phyloP scores from a whole-genome alignment of 1,140 invertebrate species.

The Drosophila simulans region DNA sequence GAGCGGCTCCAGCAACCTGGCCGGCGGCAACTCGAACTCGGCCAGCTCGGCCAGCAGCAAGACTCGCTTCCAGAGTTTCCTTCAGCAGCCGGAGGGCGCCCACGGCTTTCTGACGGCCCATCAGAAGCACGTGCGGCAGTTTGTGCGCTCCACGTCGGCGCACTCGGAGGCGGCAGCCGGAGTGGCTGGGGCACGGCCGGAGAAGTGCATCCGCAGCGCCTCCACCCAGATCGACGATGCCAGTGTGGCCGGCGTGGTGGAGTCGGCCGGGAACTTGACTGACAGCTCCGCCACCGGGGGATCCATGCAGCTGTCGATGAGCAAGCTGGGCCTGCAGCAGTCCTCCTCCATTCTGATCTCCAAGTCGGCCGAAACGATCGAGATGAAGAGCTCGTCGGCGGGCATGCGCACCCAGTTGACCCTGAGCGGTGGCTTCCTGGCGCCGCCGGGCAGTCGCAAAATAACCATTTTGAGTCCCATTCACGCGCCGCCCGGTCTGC shows the following conservation, averaged over 20 bases:
- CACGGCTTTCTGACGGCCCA: conserved; percentile 78
- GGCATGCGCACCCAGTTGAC: conserved; percentile 82
- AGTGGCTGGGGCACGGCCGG: conserved; percentile 49
- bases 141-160: conserved; percentile 83
- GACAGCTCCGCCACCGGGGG: conserved; percentile 31
- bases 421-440: conserved; percentile 78
- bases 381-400: conserved; percentile 74
- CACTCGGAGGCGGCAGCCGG: conserved; percentile 80
- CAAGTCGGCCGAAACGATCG: conserved; percentile 83
- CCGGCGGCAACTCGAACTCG: conserved; percentile 10
- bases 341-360: conserved; percentile 83
- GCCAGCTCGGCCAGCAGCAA: conserved; percentile 28
- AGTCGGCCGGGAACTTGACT: conserved; percentile 4
- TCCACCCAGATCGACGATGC: conserved; percentile 83
- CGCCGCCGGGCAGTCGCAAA: conserved; percentile 81
- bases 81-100: conserved; percentile 75
- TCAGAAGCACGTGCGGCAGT: conserved; percentile 83
- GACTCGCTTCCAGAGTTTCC: conserved; percentile 80
- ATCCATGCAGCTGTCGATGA: conserved; percentile 66
- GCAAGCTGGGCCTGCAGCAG: conserved; percentile 79
- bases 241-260: neutral
- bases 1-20: conserved; percentile 27
- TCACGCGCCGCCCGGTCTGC: conserved; percentile 78
- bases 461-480: conserved; percentile 83
- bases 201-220: conserved; percentile 82